Base-by-base conservation (phyloP, 2,888 invertebrate species). In the Pammene fasciana region DNA sequence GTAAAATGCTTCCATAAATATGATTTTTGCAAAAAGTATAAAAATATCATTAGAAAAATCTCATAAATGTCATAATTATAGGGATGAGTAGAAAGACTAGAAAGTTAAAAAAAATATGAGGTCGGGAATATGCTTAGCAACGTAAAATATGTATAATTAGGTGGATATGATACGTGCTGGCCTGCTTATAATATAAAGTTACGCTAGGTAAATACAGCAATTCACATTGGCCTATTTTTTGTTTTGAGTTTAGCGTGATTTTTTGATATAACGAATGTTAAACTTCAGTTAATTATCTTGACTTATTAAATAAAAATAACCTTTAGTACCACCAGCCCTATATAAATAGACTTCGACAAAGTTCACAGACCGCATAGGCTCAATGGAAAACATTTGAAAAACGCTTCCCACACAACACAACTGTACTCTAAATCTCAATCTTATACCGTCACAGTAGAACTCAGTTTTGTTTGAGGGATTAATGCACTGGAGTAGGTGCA, bases 271-370 rank as follows among this genome's bases (percentile, higher is more conserved):
- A 5, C 38, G 38, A 38, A 38, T 1, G n/a, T 13, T 52, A 34
- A 55, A n/a, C 52, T 26, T 5, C 18, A 55, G 34, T 54, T 54
- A 34, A n/a, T 52, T 38, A 41, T 9, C 38, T 10, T 43, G 10
- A 5, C 13, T 43, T 43, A 10, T 13, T 43, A 48, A 56, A 11
- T 16, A 41, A 64, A 48, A 56, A 11, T 16, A 41, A 64, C 16
- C 13, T 50, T 36, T 13, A 46, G 60, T 26, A 66, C 60, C 68
- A 77, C 75, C 70, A 71, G 67, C 67, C 74, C 71, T 72, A 75
- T 75, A 80, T 78, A 79, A 73, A 78, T 75, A 79, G 76, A 68
- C 72, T 82, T 82, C 76, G 80, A 79, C 78, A 81, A 78, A 79
- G 75, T 77, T 76, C 75, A 73, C 61, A 74, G 70, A 74, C 75